Evolutionary conservation across 2,797 vertebrate species (phyloP), one percentile per base, ranked within the genome.

Genomic region (Paramormyrops hopkinsi): DNA sequence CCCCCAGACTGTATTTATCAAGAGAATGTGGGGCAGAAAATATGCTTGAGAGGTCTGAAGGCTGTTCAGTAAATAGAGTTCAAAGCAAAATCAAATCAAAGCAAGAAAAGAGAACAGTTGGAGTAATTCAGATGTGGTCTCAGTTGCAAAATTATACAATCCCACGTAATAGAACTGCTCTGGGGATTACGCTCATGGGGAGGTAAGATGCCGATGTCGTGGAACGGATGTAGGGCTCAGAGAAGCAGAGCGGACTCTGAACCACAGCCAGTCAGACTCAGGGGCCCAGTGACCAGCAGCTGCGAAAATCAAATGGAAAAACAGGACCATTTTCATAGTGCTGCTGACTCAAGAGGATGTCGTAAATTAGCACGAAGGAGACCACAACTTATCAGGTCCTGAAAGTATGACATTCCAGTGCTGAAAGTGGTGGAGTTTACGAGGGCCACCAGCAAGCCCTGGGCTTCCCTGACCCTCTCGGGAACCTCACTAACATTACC

Each of bases 361-460:
- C 37, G 37, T 79, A 79, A 79, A 79, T 14, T 33, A 33, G 22
- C 25, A 48, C 46, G 3, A 48, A 86, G 25, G 84, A 51, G 25
- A 84, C 82, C 5, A 25, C 50, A 54, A 86, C 50, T 54, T 86
- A 33, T 53, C 46, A 54, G 22, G 17, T 51, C 84, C 19, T 86
- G 50, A 54, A 86, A 86, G 48, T 11, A 85, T 14, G 83, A 44
- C 29, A 79, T 48, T 46, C 82, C 25, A 62, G 50, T 87, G 83
- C 11, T 56, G 85, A 73, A 48, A 87, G 89, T 87, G 33, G 73
- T 88, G 51, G 83, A 29, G 83, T 25, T 88, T 53, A 53, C 86
- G 19, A 12, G 62, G 41, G n/a, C 25, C 50, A 8, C 69, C 44
- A 62, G 76, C 86, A 11, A 59, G 7, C 82, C 8, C 22, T 56